These are phyloP conservation scores for Ailuropoda melanoleuca DNA, from an alignment of 2,113 vertebrate genomes.

Conservation along the genomic window DNA sequence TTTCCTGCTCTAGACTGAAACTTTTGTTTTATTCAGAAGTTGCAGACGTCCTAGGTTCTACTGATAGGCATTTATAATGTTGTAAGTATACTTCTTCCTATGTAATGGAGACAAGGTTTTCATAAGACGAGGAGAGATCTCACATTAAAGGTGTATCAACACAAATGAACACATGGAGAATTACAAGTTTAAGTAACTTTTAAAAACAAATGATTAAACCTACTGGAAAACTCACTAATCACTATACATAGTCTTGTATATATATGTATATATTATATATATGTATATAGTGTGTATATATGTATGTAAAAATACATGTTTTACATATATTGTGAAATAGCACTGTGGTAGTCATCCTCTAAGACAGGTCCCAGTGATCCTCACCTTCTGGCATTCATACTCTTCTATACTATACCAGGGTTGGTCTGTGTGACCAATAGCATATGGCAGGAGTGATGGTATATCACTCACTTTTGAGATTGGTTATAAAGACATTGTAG, in stretches of 20 bases:
- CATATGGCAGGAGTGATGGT: background rate
- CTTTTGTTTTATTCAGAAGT: background rate
- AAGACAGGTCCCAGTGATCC: background rate
- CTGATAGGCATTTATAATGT: background rate
- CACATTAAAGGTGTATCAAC: background rate
- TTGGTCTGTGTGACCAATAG: background rate
- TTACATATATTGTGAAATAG: background rate
- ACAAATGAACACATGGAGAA: background rate
- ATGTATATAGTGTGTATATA: background rate
- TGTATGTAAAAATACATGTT: background rate
- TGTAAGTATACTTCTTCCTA: background rate
- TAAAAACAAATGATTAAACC: background rate
- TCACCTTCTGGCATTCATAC: background rate
- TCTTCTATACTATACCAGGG: background rate
- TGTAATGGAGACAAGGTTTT: background rate
- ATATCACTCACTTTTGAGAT: background rate
- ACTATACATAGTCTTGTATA: background rate
- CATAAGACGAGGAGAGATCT: background rate
- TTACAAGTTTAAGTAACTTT: constrained; percentile 2
- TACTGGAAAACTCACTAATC: background rate
- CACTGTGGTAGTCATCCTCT: background rate
- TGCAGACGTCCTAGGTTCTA: background rate
- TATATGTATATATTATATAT: background rate
- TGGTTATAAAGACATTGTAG: background rate
- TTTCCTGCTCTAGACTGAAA: background rate